Conservation (phyloP, 2,888 invertebrate genomes). For the Proisotoma minuta region DNA sequence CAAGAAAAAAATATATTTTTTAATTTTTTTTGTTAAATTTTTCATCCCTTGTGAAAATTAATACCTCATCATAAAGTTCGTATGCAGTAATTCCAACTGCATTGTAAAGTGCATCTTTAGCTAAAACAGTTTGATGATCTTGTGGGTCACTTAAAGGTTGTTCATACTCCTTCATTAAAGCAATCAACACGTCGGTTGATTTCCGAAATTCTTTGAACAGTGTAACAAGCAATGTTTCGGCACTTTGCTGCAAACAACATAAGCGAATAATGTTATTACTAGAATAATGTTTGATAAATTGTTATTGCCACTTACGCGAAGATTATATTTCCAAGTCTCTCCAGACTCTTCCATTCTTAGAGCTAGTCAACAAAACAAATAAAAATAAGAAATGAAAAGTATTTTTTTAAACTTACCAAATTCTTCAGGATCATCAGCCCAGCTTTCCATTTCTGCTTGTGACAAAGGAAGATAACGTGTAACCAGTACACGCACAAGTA, state of each 20-base stretch:
- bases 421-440: constrained; percentile 87
- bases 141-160: constrained; percentile 61
- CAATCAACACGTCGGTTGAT: constrained; percentile 67
- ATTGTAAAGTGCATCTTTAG: constrained; percentile 90
- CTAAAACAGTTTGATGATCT: constrained; percentile 71
- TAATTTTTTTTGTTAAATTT: neutral
- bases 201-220: constrained; percentile 75
- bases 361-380: constrained; percentile 40
- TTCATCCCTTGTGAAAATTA: constrained; percentile 29
- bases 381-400: constrained; percentile 8
- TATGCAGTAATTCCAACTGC: constrained; percentile 84
- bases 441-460: constrained; percentile 73
- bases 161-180: constrained; percentile 65
- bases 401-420: constrained; percentile 59
- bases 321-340: constrained; percentile 89
- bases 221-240: constrained; percentile 77
- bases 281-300: neutral
- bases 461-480: constrained; percentile 83
- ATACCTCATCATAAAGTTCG: constrained; percentile 81
- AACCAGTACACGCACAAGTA: constrained; percentile 78
- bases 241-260: constrained; percentile 65
- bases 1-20: neutral
- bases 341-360: constrained; percentile 67
- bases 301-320: constrained; percentile 61
- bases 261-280: constrained; percentile 1